phyloP scores from a whole-genome alignment of 2,797 vertebrate species.

The Bothrops alternatus region DNA sequence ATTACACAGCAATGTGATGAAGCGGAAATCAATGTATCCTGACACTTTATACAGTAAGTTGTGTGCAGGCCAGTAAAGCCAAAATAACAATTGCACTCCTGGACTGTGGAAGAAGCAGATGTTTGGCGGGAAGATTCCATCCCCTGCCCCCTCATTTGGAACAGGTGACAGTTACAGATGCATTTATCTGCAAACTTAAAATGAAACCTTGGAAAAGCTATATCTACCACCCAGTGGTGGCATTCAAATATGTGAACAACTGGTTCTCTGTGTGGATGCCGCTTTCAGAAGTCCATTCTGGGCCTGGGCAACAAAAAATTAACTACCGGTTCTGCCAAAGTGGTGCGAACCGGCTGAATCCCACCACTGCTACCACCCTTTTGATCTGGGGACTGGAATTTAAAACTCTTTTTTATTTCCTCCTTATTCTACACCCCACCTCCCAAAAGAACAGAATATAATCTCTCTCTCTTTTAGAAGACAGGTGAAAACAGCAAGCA shows the following conservation, averaged over 20 bases:
- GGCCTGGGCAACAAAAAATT: too few relatives aligned
- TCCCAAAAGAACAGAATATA: background rate
- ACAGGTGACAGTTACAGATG: background rate
- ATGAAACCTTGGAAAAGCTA: background rate
- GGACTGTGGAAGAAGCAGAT: background rate
- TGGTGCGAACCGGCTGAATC: too few relatives aligned
- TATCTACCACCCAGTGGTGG: fast-evolving
- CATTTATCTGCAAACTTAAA: background rate
- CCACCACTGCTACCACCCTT: background rate
- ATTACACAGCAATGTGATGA: constrained; percentile 34
- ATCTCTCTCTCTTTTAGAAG: background rate
- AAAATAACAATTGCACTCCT: background rate
- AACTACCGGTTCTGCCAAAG: too few relatives aligned
- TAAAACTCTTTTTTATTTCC: background rate
- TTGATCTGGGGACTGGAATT: background rate
- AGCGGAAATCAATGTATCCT: constrained; percentile 22
- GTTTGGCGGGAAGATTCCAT: background rate
- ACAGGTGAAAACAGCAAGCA: background rate
- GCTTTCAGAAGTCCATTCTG: too few relatives aligned
- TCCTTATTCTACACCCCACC: background rate
- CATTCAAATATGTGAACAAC: too few relatives aligned
- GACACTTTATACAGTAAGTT: background rate
- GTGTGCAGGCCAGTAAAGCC: background rate
- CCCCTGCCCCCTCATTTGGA: background rate
- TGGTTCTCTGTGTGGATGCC: too few relatives aligned